Evolutionary conservation across 1,140 invertebrate species (phyloP).

Genomic region (Hylaeus anthracinus): DNA sequence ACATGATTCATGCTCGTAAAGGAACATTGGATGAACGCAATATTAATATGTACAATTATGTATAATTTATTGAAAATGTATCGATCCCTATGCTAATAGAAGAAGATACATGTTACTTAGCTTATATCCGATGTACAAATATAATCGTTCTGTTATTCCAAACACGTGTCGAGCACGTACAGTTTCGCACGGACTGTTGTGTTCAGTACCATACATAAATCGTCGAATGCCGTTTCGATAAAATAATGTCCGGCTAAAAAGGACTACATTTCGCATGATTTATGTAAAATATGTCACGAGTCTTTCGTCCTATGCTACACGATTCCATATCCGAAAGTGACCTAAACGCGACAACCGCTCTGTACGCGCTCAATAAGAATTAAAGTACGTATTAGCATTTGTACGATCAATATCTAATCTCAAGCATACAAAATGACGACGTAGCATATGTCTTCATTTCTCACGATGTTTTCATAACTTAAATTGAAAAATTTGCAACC

Average conservation of each 20-base stretch:
- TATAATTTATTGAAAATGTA: constrained; percentile 57
- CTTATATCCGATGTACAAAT: constrained; percentile 31
- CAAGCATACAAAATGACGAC: constrained; percentile 6
- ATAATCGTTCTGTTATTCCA: constrained; percentile 17
- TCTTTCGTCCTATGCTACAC: neutral
- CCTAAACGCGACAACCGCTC: neutral
- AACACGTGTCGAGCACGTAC: constrained; percentile 43
- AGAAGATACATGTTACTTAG: constrained; percentile 23
- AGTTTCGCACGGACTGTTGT: neutral
- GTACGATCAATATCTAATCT: constrained; percentile 26
- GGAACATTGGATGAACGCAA: constrained; percentile 39
- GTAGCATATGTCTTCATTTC: neutral
- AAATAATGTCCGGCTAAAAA: neutral
- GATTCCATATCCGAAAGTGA: neutral
- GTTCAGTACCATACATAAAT: neutral
- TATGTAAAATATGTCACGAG: neutral
- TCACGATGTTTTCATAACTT: neutral
- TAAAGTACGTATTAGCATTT: constrained; percentile 27
- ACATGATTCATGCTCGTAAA: constrained; percentile 16
- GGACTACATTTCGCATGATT: neutral
- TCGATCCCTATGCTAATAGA: constrained; percentile 1
- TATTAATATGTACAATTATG: constrained; percentile 56
- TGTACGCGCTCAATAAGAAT: constrained; percentile 37
- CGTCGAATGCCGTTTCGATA: neutral
- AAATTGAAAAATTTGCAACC: neutral